Percentiles rank a stretch among this genome's conserved stretches.
These are phyloP conservation scores for Hofmannophila pseudospretella DNA, from an alignment of 2,888 invertebrate species.

Conservation along the genomic window DNA sequence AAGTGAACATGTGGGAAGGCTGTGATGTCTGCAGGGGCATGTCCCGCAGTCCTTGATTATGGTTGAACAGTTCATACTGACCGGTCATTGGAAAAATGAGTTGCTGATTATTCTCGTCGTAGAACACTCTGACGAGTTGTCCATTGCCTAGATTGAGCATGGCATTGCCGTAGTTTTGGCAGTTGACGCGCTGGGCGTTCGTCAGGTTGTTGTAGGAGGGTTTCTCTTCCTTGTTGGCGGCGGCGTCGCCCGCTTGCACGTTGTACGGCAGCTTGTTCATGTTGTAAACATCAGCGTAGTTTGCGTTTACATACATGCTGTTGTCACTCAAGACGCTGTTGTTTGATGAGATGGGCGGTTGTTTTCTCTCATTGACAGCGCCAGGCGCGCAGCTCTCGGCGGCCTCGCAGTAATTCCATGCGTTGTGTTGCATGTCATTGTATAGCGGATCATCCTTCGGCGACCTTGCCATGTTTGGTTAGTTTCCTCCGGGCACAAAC, in stretches of 20 bases:
- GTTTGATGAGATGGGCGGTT: constrained; percentile 42
- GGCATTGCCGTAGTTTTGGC: constrained; percentile 62
- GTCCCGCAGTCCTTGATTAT: constrained; percentile 55
- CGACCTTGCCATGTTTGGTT: constrained; percentile 75
- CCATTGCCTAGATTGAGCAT: constrained; percentile 69
- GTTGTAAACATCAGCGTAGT: constrained; percentile 58
- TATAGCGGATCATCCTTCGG: constrained; percentile 69
- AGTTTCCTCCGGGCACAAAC: constrained; percentile 36
- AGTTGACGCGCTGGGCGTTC: constrained; percentile 42
- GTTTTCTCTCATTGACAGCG: constrained; percentile 49
- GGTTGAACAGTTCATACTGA: constrained; percentile 68
- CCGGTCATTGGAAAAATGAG: constrained; percentile 66
- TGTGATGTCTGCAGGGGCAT: constrained; percentile 49
- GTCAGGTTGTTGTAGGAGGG: constrained; percentile 43
- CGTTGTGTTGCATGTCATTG: constrained; percentile 62
- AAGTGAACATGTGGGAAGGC: constrained; percentile 51
- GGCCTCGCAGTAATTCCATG: constrained; percentile 69
- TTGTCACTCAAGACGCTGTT: constrained; percentile 48
- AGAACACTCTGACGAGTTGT: constrained; percentile 60
- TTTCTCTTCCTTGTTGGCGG: constrained; percentile 51
- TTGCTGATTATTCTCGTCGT: constrained; percentile 69
- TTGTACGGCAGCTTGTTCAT: constrained; percentile 56
- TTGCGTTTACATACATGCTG: constrained; percentile 51
- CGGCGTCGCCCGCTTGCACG: constrained; percentile 45
- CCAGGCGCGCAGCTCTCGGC: constrained; percentile 57